Conservation (phyloP, 2,113 vertebrate species). For the Forbesichthys agassizii region DNA sequence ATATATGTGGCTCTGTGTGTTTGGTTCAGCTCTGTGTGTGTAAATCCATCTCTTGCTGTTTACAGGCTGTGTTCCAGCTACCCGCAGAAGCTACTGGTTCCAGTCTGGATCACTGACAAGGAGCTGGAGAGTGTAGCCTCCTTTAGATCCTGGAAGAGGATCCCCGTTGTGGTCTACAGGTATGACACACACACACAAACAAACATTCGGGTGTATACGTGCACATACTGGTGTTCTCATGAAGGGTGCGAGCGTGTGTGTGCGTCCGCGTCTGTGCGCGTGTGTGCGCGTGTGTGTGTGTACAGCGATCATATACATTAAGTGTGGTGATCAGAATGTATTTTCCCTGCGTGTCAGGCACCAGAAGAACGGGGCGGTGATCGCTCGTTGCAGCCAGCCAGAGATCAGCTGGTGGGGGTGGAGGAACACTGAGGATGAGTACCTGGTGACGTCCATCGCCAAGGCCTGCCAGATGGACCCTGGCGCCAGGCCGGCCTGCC, state of each 20-base stretch:
- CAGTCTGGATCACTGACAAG: constrained; percentile 95
- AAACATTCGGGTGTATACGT: no score
- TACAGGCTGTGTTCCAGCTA: constrained; percentile 94
- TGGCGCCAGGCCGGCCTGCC: no score
- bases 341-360: constrained; percentile 75
- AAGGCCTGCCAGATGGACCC: constrained; percentile 80
- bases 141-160: constrained; percentile 97
- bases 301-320: no score
- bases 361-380: constrained; percentile 92
- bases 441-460: constrained; percentile 93
- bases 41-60: not conserved
- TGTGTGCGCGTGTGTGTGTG: no score
- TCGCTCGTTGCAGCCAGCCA: constrained; percentile 94
- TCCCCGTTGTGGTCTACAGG: constrained; percentile 96
- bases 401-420: constrained; percentile 99
- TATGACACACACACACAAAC: constrained; percentile 54
- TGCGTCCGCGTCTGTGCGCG: no score
- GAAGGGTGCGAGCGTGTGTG: no score
- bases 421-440: constrained; percentile 95
- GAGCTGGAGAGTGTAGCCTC: constrained; percentile 94
- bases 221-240: no score
- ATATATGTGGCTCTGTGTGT: no score
- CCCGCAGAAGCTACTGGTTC: constrained; percentile 94
- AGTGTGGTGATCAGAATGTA: no score
- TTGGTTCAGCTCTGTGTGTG: no score